These are phyloP conservation scores for Pseudomyrmex cubaensis DNA, from an alignment of 1,140 invertebrate species.

Conservation along the genomic window DNA sequence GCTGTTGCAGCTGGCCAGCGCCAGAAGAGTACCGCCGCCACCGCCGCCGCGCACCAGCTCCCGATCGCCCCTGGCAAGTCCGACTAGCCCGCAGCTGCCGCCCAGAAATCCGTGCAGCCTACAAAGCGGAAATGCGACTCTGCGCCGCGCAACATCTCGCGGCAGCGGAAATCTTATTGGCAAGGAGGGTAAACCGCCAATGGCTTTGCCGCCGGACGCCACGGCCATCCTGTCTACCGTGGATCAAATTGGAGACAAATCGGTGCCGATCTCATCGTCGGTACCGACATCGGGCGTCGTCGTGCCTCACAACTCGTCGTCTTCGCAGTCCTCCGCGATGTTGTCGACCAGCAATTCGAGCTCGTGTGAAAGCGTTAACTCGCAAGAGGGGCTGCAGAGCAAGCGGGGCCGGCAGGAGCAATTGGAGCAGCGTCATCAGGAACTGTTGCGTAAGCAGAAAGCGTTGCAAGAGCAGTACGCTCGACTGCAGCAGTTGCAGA, in stretches of 20 bases:
- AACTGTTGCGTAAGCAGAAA: conserved; percentile 93
- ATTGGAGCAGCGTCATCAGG: conserved; percentile 93
- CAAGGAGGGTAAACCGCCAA: conserved; percentile 77
- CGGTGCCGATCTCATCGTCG: conserved; percentile 75
- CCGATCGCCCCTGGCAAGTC: conserved; percentile 92
- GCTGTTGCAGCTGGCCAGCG: conserved; percentile 87
- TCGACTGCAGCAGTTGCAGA: conserved; percentile 93
- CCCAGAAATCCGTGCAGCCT: conserved; percentile 79
- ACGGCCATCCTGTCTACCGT: conserved; percentile 83
- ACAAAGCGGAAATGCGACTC: conserved; percentile 76
- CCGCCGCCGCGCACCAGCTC: conserved; percentile 93
- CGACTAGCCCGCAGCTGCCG: conserved; percentile 88
- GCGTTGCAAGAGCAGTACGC: conserved; percentile 95
- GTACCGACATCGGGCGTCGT: conserved; percentile 67
- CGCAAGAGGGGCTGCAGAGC: conserved; percentile 87
- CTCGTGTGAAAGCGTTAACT: conserved; percentile 92
- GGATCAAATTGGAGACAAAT: conserved; percentile 86
- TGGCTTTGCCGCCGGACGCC: conserved; percentile 84
- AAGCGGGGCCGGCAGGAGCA: conserved; percentile 89
- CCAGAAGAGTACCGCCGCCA: conserved; percentile 93
- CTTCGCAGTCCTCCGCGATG: conserved; percentile 88
- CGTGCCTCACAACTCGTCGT: conserved; percentile 89
- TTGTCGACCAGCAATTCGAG: conserved; percentile 87
- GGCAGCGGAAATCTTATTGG: conserved; percentile 66
- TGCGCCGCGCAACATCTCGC: conserved; percentile 67